A percentile compares a stretch with the other conserved stretches of the same genome.
These are phyloP conservation scores for Troglohyphantes excavatus DNA, from an alignment of 2,888 invertebrate species.

Conservation along the genomic window DNA sequence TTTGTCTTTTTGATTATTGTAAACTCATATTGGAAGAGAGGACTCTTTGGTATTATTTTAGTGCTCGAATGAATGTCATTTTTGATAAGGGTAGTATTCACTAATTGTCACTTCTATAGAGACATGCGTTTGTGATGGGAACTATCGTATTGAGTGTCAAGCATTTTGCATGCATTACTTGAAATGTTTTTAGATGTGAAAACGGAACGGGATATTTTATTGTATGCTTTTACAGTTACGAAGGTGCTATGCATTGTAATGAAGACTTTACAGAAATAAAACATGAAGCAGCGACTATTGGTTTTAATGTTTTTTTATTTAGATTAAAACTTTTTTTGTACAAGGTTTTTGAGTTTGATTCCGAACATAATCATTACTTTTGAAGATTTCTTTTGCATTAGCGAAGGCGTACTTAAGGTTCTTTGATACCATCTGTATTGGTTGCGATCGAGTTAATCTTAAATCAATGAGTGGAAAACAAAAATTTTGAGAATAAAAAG, in stretches of 20 bases:
- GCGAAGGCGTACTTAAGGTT: too few species aligned
- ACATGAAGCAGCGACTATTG: too few species aligned
- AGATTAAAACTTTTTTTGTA: too few species aligned
- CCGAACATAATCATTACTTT: too few species aligned
- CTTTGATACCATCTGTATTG: too few species aligned
- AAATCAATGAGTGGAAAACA: too few species aligned
- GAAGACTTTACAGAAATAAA: not conserved
- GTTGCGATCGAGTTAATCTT: too few species aligned
- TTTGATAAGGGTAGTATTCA: not conserved
- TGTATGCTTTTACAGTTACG: not conserved
- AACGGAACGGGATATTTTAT: not conserved
- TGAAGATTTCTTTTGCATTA: too few species aligned
- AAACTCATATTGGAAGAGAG: not conserved
- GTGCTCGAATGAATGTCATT: not conserved
- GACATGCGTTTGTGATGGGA: not conserved
- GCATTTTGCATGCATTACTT: not conserved
- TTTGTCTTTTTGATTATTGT: not conserved
- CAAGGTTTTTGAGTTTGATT: too few species aligned
- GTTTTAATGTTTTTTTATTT: too few species aligned
- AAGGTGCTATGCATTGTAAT: not conserved
- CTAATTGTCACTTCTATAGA: not conserved
- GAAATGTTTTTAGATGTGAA: not conserved
- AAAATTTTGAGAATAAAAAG: too few species aligned
- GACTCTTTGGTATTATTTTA: not conserved
- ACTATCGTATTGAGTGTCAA: not conserved